Evolutionary conservation across 2,888 invertebrate genomes (phyloP).

Genomic region (Caenorhabditis sinica): DNA sequence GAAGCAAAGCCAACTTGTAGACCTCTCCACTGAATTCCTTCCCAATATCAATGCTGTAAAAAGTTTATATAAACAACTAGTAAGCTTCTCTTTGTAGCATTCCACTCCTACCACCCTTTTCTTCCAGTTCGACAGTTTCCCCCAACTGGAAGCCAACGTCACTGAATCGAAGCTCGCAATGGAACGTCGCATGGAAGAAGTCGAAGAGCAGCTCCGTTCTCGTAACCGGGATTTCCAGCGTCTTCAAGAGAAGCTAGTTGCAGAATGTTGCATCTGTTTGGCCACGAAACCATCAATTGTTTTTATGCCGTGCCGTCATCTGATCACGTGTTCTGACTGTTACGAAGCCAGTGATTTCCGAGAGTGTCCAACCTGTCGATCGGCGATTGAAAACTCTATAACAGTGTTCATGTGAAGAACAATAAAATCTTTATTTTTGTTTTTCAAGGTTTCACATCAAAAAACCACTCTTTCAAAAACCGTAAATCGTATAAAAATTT

Average conservation of each 20-base stretch:
- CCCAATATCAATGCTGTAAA: conserved; percentile 48
- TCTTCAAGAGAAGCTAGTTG: conserved; percentile 66
- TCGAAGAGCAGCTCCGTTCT: conserved; percentile 55
- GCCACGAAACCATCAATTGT: conserved; percentile 72
- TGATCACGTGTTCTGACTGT: conserved; percentile 70
- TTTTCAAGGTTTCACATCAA: neutral
- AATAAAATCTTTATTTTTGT: conserved; percentile 23
- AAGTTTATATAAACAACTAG: conserved; percentile 57
- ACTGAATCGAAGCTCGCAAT: conserved; percentile 20
- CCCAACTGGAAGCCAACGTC: conserved; percentile 50
- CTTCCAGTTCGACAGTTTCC: conserved; percentile 62
- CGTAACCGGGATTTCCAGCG: conserved; percentile 65
- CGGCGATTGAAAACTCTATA: conserved; percentile 62
- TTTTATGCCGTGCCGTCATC: conserved; percentile 72
- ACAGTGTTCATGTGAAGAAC: conserved; percentile 66
- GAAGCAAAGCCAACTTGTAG: conserved; percentile 43
- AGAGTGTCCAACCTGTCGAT: conserved; percentile 72
- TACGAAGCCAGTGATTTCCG: conserved; percentile 61
- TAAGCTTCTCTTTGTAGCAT: neutral
- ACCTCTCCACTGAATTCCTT: conserved; percentile 38
- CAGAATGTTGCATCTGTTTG: conserved; percentile 72
- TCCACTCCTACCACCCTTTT: neutral
- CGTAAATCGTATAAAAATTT: too few relatives aligned
- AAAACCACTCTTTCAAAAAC: neutral
- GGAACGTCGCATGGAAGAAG: conserved; percentile 55